Percentiles rank a stretch among this genome's conserved stretches.
These are phyloP conservation scores for Willisornis vidua DNA, from an alignment of 2,113 vertebrate genomes.

Conservation along the genomic window DNA sequence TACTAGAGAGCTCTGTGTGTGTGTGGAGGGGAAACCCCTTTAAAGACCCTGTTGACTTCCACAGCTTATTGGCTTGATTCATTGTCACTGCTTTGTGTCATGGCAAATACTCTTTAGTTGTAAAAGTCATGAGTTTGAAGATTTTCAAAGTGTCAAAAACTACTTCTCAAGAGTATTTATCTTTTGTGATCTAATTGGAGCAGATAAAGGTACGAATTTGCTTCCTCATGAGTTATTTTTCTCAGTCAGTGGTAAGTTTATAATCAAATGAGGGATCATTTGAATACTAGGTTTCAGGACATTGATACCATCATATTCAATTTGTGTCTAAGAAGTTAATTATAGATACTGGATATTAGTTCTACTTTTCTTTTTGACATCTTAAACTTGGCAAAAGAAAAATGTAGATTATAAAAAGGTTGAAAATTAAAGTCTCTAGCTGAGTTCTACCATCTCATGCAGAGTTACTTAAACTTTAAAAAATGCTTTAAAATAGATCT, in stretches of 20 bases:
- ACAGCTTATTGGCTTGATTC: accelerated
- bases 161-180: background rate
- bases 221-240: background rate
- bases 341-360: conserved; percentile 24
- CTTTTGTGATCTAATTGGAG: background rate
- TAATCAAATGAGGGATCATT: background rate
- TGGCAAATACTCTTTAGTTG: background rate
- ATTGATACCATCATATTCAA: background rate
- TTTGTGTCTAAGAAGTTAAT: conserved; percentile 33
- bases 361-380: conserved; percentile 11
- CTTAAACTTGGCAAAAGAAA: conserved; percentile 32
- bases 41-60: background rate
- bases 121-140: background rate
- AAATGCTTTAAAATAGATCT: conserved; percentile 12
- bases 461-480: conserved; percentile 10
- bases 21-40: background rate
- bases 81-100: background rate
- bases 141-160: background rate
- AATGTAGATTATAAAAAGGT: background rate
- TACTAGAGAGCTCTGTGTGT: accelerated
- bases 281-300: conserved; percentile 11
- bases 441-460: conserved; percentile 1
- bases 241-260: background rate
- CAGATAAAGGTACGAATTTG: background rate
- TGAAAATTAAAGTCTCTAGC: background rate